Evolutionary conservation across 2,797 vertebrate genomes (phyloP), one percentile per base, ranked within the genome.

Genomic region (Dicrostonyx torquatus): DNA sequence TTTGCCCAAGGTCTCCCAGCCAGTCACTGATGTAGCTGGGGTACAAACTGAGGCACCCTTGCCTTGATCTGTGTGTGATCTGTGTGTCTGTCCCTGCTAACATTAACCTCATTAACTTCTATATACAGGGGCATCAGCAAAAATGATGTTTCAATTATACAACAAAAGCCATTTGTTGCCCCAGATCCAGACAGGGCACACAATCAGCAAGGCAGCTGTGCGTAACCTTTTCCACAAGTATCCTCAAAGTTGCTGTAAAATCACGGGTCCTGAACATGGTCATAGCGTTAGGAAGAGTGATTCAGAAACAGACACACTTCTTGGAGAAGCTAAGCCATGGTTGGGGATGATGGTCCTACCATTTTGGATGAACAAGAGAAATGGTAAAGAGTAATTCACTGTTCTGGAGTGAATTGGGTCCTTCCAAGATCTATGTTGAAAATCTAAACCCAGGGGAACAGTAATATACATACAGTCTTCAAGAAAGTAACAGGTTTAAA

Each of bases 401-500:
- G 1, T 64, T 55, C 50, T 2, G 2, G 5, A 50, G 1, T 90
- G 64, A 91, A 76, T 12, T 58, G 2, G 72, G 24, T 53, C 29
- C 31, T 31, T 66, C 70, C 60, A 86, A 31, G 80, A 87, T 50
- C 64, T 6, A 64, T 20, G 26, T 50, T 50, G 17, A 89, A 94
- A 37, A 17, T 15, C 13, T 93, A 72, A 78, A 2, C 18, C 9
- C 34, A 37, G 1, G 40, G 29, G 34, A 45, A 87, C 26, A 22
- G 0, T 31, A 91, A 31, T 64, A 40, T 6, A 84, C 6, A 66
- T 0, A 50, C 7, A 18, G 2, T 0, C 15, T 89, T 64, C 18
- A 43, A 82, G 26, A 37, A 87, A 22, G 31, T 17, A 58, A 94
- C 31, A 94, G 20, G 37, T 88, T 88, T 88, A 43, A 94, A 48